Evolutionary conservation across 2,113 vertebrate species (phyloP).

Genomic region (Plecturocebus donacophilus): DNA sequence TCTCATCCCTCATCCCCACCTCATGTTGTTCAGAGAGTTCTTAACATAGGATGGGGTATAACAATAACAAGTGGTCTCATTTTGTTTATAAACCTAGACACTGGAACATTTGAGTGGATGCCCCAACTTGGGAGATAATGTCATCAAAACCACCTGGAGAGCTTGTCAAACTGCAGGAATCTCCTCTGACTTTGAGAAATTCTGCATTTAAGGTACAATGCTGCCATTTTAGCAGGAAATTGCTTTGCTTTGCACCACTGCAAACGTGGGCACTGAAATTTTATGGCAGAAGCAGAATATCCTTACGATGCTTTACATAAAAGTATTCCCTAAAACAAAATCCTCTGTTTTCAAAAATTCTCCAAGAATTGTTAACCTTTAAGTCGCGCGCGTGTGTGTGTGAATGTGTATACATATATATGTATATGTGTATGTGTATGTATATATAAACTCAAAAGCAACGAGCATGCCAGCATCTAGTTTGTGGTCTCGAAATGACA

Average conservation of each 20-base stretch:
- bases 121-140: background rate
- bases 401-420: no score
- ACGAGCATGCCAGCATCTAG: background rate
- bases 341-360: background rate
- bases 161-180: background rate
- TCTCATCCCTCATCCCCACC: background rate
- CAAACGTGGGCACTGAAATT: background rate
- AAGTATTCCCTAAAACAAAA: background rate
- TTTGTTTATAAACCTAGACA: background rate
- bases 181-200: background rate
- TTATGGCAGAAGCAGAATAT: background rate
- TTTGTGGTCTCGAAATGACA: background rate
- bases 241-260: background rate
- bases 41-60: background rate
- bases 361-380: background rate
- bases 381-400: background rate
- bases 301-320: background rate
- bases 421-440: background rate
- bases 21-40: background rate
- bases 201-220: background rate
- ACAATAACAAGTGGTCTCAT: background rate
- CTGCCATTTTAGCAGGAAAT: background rate
- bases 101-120: background rate
- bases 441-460: background rate
- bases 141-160: background rate